phyloP scores from a whole-genome alignment of 1,140 invertebrate genomes.

The Cardiocondyla obscurior region DNA sequence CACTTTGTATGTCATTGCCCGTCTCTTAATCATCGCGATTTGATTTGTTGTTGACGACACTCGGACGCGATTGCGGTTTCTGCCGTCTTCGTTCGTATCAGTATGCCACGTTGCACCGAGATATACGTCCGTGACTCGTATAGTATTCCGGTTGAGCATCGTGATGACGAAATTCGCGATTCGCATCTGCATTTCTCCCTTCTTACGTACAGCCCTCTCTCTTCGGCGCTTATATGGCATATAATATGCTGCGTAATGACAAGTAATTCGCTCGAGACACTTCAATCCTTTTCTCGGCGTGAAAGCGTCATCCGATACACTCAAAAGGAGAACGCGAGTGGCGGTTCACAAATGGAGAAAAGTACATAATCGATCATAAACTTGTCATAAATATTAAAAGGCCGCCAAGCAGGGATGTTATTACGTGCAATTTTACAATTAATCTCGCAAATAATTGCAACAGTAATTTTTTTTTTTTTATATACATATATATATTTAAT shows the following conservation, averaged over 20 bases:
- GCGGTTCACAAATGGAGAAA: background rate
- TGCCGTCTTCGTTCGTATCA: constrained; percentile 28
- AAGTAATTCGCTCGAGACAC: constrained; percentile 36
- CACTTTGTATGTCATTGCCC: background rate
- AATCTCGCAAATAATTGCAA: background rate
- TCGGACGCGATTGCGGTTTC: constrained; percentile 18
- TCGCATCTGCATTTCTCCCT: constrained; percentile 61
- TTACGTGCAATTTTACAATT: background rate
- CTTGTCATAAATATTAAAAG: background rate
- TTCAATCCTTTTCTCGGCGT: constrained; percentile 7
- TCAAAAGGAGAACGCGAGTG: background rate
- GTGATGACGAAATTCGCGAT: constrained; percentile 65
- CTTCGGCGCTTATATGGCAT: constrained; percentile 12
- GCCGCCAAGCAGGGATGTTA: too few relatives aligned
- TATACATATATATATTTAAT: too few relatives aligned
- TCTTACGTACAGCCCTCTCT: constrained; percentile 31
- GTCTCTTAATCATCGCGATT: constrained; percentile 9
- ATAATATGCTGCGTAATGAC: constrained; percentile 54
- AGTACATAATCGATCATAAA: background rate
- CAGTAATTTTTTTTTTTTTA: too few relatives aligned
- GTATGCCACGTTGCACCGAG: constrained; percentile 52
- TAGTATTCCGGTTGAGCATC: constrained; percentile 61
- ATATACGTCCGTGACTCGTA: constrained; percentile 57
- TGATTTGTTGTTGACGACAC: constrained; percentile 33
- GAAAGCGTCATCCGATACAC: constrained; percentile 11